Evolutionary conservation across 2,888 invertebrate genomes (phyloP).

Genomic region (Metopia argyrocephala): DNA sequence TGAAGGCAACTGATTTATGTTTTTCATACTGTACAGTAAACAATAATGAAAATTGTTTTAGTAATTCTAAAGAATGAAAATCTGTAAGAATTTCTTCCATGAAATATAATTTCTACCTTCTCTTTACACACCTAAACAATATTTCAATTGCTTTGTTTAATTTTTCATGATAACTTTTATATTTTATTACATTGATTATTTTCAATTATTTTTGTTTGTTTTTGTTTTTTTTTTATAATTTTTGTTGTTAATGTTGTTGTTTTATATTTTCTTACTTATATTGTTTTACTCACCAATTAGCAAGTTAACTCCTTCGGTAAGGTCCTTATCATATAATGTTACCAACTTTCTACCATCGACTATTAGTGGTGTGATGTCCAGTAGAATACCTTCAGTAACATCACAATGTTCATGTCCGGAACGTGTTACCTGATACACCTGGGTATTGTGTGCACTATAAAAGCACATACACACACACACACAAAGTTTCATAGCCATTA

Average conservation of each 20-base stretch:
- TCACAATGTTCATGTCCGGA: slow-evolving; percentile 86
- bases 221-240: background rate
- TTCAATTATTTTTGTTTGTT: background rate
- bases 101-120: no score
- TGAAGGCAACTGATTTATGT: no score
- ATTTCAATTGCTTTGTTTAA: background rate
- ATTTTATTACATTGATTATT: background rate
- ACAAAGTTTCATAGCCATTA: background rate
- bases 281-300: slow-evolving; percentile 82
- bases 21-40: no score
- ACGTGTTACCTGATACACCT: slow-evolving; percentile 85
- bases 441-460: slow-evolving; percentile 80
- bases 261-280: slow-evolving; percentile 40
- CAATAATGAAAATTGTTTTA: no score
- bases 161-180: background rate
- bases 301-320: slow-evolving; percentile 86
- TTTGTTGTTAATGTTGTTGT: slow-evolving; percentile 2
- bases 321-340: slow-evolving; percentile 86
- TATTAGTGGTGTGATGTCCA: slow-evolving; percentile 85
- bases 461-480: background rate
- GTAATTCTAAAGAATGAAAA: no score
- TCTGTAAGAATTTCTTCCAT: no score
- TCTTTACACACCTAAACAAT: no score
- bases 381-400: slow-evolving; percentile 84
- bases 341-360: slow-evolving; percentile 84